Evolutionary conservation across 2,797 vertebrate species (phyloP).

Genomic region (Coranthus polyacanthus): DNA sequence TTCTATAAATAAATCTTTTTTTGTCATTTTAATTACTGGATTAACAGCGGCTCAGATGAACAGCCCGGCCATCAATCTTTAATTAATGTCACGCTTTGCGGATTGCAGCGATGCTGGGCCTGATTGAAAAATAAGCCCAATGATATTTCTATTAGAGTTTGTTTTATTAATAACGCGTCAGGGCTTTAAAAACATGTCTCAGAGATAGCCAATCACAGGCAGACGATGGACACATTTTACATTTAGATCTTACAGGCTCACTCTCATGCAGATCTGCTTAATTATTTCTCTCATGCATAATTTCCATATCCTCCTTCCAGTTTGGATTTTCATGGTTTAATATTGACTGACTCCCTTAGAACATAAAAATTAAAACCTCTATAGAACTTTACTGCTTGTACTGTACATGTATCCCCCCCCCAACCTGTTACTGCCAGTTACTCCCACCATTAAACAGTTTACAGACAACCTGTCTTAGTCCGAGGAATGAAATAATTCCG

Average conservation of each 20-base stretch:
- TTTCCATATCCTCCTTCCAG: conserved; percentile 21
- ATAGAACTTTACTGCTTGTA: conserved; percentile 9
- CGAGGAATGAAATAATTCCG: neutral
- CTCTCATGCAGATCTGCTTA: conserved; percentile 56
- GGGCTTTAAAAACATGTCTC: conserved; percentile 85
- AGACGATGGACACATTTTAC: conserved; percentile 79
- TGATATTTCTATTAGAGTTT: conserved; percentile 90
- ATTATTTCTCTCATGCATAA: conserved; percentile 69
- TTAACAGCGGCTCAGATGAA: conserved; percentile 85
- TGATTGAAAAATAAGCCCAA: conserved; percentile 90
- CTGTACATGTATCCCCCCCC: conserved; percentile 4
- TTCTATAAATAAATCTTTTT: conserved; percentile 87
- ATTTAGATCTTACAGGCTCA: conserved; percentile 61
- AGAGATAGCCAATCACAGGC: conserved; percentile 79
- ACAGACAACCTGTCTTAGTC: conserved; percentile 13
- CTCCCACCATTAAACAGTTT: neutral
- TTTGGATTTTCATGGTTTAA: conserved; percentile 32
- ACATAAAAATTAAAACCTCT: conserved; percentile 33
- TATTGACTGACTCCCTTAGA: conserved; percentile 26
- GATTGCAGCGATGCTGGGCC: conserved; percentile 83
- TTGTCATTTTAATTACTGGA: conserved; percentile 89
- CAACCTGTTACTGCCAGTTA: conserved; percentile 23
- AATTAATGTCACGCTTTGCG: conserved; percentile 88
- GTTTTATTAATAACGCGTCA: conserved; percentile 89
- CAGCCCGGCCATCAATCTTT: conserved; percentile 86